Conservation (phyloP, 2,113 vertebrate genomes). For the Turnix velox region DNA sequence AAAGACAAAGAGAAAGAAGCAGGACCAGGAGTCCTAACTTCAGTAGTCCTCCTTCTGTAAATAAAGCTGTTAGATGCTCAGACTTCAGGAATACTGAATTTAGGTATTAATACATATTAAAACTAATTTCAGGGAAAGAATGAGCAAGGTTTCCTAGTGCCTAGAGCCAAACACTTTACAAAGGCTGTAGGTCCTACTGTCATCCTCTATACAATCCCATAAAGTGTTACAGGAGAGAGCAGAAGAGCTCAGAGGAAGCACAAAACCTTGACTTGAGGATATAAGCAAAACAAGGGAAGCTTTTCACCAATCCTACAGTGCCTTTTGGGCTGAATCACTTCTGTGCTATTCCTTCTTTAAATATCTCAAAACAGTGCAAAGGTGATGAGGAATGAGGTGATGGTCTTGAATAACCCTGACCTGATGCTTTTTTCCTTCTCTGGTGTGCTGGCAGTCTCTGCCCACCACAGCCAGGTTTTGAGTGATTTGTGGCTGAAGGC, state of each 20-base stretch:
- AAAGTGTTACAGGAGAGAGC: background rate
- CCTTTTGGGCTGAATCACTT: background rate
- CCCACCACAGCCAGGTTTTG: background rate
- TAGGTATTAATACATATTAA: background rate
- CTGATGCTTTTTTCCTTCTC: background rate
- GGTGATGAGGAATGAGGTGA: background rate
- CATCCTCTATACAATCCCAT: background rate
- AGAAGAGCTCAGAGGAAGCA: background rate
- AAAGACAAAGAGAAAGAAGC: background rate
- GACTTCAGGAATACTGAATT: background rate
- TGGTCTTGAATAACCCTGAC: background rate
- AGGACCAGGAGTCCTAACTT: background rate
- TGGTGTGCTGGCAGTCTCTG: background rate
- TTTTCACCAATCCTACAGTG: background rate
- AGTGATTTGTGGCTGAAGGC: background rate
- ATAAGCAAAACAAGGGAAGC: accelerated
- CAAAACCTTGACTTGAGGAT: background rate
- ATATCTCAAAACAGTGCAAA: background rate
- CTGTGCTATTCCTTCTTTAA: background rate
- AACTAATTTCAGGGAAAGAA: background rate
- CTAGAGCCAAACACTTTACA: background rate
- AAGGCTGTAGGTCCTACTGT: background rate
- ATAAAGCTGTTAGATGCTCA: background rate
- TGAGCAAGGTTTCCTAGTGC: background rate
- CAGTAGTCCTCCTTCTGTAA: background rate